phyloP scores from a whole-genome alignment of 2,888 invertebrate genomes.

The Glyphotaelius pellucidus region DNA sequence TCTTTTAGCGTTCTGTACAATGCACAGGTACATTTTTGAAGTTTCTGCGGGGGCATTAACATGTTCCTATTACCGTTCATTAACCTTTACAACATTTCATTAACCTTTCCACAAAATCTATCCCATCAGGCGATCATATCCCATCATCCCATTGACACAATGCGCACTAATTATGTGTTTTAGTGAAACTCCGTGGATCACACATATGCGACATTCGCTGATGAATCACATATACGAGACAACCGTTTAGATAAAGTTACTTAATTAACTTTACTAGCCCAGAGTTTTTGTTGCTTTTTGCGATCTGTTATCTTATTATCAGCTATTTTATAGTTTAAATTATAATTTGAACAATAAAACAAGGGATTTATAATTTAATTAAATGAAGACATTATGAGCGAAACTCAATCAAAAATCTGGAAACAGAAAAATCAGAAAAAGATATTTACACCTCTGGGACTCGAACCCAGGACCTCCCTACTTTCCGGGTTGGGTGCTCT shows the following conservation, averaged over 20 bases:
- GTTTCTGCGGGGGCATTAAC: neutral
- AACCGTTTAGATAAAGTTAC: neutral
- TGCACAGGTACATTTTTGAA: slow-evolving; percentile 25
- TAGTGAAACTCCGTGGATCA: too few species aligned
- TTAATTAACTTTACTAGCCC: too few species aligned
- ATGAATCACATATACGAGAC: neutral
- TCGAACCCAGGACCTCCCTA: too few species aligned
- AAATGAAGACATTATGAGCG: too few species aligned
- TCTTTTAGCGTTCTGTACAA: slow-evolving; percentile 14
- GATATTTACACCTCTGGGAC: too few species aligned
- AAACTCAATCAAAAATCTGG: too few species aligned
- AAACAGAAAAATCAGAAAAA: too few species aligned
- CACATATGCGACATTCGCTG: neutral
- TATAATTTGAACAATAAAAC: too few species aligned
- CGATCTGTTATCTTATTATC: neutral
- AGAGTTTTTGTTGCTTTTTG: neutral
- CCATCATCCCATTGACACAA: too few species aligned
- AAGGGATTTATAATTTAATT: too few species aligned
- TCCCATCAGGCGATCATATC: neutral
- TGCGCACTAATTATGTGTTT: neutral
- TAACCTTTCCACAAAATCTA: neutral
- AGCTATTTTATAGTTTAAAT: neutral
- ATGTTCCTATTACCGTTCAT: neutral
- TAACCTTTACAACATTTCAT: neutral
- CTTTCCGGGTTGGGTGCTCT: too few species aligned